Evolutionary conservation across 1,140 invertebrate species (phyloP).

Genomic region (Coptotermes formosanus): DNA sequence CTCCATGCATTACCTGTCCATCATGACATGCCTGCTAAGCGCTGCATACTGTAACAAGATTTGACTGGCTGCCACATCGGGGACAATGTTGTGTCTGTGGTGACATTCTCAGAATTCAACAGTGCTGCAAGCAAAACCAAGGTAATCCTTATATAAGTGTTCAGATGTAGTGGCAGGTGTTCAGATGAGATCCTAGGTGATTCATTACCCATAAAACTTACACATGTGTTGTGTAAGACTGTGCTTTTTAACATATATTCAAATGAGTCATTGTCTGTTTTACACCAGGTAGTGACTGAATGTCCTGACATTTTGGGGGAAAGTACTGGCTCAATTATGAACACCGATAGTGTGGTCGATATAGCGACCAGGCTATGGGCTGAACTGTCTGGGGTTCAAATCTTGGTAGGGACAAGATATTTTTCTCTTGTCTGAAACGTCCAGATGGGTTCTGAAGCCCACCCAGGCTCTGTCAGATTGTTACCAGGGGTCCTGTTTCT

Average conservation of each 20-base stretch:
- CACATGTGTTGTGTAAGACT: background rate
- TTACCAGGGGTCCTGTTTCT: no score
- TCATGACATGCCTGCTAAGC: slow-evolving; percentile 68
- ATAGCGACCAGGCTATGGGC: no score
- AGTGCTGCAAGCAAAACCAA: slow-evolving; percentile 71
- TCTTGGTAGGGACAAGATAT: no score
- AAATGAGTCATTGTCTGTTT: no score
- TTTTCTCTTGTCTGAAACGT: no score
- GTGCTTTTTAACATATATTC: background rate
- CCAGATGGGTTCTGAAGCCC: no score
- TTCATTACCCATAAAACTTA: background rate
- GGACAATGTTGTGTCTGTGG: slow-evolving; percentile 52
- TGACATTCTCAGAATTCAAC: slow-evolving; percentile 77
- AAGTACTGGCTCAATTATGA: no score
- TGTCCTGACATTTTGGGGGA: no score
- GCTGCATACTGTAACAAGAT: slow-evolving; percentile 63
- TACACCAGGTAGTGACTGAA: no score
- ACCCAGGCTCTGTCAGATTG: no score
- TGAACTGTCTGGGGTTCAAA: no score
- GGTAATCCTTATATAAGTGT: slow-evolving; percentile 42
- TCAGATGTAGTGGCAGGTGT: background rate
- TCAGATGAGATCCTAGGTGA: background rate
- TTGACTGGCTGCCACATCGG: slow-evolving; percentile 44
- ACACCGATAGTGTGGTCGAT: no score
- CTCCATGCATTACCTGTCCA: slow-evolving; percentile 74